Percentiles rank a stretch among this genome's conserved stretches.
Conservation (phyloP, 2,888 invertebrate species). For the Philereme transversata region DNA sequence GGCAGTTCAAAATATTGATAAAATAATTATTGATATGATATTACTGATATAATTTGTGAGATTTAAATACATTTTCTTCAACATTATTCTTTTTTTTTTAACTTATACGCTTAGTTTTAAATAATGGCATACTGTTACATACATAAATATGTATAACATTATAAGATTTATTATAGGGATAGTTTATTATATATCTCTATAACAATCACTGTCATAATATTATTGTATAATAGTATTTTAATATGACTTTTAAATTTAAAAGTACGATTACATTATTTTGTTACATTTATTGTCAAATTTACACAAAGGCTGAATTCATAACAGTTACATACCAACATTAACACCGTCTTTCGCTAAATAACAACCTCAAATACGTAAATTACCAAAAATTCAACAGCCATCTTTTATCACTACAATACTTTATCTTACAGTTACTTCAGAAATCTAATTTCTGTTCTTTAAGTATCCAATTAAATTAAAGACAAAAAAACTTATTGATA, state of each 20-base stretch:
- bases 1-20: slow-evolving; percentile 5
- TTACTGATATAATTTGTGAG: slow-evolving; percentile 56
- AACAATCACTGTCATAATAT: not conserved
- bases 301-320: slow-evolving; percentile 64
- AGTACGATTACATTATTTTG: slow-evolving; percentile 1
- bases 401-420: slow-evolving; percentile 72
- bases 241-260: slow-evolving; percentile 4
- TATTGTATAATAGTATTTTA: slow-evolving; percentile 8
- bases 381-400: slow-evolving; percentile 81
- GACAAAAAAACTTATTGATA: no score
- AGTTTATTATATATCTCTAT: no score
- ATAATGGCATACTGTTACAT: no score
- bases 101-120: no score
- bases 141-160: no score
- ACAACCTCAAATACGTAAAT: slow-evolving; percentile 72
- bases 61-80: not conserved
- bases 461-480: no score
- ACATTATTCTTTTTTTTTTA: no score
- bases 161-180: no score
- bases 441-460: slow-evolving; percentile 50
- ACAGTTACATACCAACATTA: slow-evolving; percentile 62
- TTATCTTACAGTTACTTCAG: slow-evolving; percentile 44
- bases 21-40: slow-evolving; percentile 55
- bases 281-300: slow-evolving; percentile 64
- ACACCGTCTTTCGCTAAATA: slow-evolving; percentile 64